Evolutionary conservation across 1,140 invertebrate genomes (phyloP).

Genomic region (Caenorhabditis brenneri): DNA sequence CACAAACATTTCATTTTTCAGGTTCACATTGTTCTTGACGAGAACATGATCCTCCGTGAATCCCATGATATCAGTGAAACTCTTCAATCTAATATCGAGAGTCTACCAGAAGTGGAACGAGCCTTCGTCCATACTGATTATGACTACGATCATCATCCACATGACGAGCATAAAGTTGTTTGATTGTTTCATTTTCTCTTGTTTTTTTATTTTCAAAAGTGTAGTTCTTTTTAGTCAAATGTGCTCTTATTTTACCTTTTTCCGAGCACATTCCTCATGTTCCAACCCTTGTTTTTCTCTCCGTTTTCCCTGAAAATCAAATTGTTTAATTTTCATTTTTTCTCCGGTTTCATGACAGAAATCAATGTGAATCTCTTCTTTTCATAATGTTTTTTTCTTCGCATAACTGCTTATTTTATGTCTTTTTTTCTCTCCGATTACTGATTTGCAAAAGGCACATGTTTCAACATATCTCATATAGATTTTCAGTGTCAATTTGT

Average conservation of each 20-base stretch:
- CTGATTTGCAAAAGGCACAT: background rate
- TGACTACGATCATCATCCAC: constrained; percentile 52
- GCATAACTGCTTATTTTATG: background rate
- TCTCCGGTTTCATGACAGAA: constrained; percentile 38
- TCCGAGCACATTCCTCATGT: background rate
- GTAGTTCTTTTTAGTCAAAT: background rate
- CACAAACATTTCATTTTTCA: constrained; percentile 29
- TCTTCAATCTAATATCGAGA: constrained; percentile 58
- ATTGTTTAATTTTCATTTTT: background rate
- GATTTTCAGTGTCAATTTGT: background rate
- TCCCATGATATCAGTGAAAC: constrained; percentile 57
- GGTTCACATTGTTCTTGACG: constrained; percentile 56
- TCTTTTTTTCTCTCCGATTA: background rate
- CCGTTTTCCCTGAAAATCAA: background rate
- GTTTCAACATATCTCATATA: background rate
- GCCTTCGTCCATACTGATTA: constrained; percentile 57
- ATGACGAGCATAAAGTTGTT: constrained; percentile 55
- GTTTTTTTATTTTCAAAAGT: background rate
- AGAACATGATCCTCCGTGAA: constrained; percentile 48
- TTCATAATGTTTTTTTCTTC: background rate
- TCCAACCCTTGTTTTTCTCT: background rate
- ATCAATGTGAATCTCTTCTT: constrained; percentile 2
- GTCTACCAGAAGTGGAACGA: constrained; percentile 55
- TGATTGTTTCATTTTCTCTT: background rate
- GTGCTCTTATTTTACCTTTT: too few relatives aligned